Base-by-base conservation (phyloP, 2,888 invertebrate genomes). In the Erebia ligea region DNA sequence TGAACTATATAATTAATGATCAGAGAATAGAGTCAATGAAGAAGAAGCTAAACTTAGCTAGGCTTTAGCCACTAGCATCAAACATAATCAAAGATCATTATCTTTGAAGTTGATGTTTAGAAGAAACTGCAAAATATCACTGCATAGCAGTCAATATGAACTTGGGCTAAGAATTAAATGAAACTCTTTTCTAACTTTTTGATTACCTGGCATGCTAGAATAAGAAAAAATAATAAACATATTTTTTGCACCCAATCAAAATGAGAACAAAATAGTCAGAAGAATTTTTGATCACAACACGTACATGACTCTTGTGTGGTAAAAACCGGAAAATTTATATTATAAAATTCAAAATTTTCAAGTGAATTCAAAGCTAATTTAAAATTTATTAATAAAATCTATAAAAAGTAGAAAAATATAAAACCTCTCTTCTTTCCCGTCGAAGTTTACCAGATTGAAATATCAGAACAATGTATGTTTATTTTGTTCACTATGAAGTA, bases 281-380 rank as follows among this genome's bases (percentile, higher is more conserved):
- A 83, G 74, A 83, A 68, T 75, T 80, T 80, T 79, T 76, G 76
- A 72, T 79, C 80, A 82, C 83, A 79, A 68, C 57, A 73, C 72
- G 78, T 80, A 78, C 76, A 85, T 86, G 87, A 82, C 79, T 78
- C 82, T 84, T 78, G 79, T 76, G 80, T 82, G 79, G 77, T 80
- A 80, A 81, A 80, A 74, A 79, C 78, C 81, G 79, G 63, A 79
- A 77, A 75, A 73, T 67, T 50, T 76, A 82, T 82, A 81, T 81
- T 76, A 76, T 74, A 79, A 48, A 77, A 76, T 77, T 65, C 66
- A 74, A 76, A 77, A 77, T 76, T 73, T 73, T 54, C 73, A 74
- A 74, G 78, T 76, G 72, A 76, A 68, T 58, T 45, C 68, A 63
- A 58, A 34, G 19, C 5, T 54, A 68, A 70, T 72, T 69, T 61